A percentile compares a stretch with the other conserved stretches of the same genome.
Conservation (phyloP, 2,888 invertebrate species). For the Helleia helle region DNA sequence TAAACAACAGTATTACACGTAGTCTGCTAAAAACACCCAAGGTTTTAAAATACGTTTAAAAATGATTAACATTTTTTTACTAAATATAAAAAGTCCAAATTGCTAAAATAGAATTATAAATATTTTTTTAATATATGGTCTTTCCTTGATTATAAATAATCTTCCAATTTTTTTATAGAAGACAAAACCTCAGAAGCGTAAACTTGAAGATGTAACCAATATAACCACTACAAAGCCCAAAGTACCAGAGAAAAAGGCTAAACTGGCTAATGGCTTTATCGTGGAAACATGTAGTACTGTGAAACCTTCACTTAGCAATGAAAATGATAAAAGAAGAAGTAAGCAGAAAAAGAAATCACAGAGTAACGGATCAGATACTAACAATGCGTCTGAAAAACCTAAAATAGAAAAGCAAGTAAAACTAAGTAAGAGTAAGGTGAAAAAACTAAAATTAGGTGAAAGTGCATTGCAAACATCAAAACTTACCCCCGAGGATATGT, state of each 20-base stretch:
- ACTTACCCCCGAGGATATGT: constrained; percentile 58
- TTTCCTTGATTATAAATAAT: too few relatives aligned
- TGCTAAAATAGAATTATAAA: too few relatives aligned
- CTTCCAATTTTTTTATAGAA: constrained; percentile 1
- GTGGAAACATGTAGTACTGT: constrained; percentile 40
- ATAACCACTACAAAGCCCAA: constrained; percentile 13
- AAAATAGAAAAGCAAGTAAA: not conserved
- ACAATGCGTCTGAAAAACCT: not conserved
- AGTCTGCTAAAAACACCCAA: too few relatives aligned
- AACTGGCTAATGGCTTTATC: constrained; percentile 48
- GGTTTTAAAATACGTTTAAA: too few relatives aligned
- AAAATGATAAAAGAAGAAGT: constrained; percentile 20
- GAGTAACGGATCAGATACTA: not conserved
- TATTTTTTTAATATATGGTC: too few relatives aligned
- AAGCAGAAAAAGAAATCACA: constrained; percentile 15
- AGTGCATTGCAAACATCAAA: constrained; percentile 27
- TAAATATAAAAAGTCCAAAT: too few relatives aligned
- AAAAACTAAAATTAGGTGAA: constrained; percentile 45
- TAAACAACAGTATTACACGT: too few relatives aligned
- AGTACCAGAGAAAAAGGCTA: constrained; percentile 36
- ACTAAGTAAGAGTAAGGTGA: constrained; percentile 22
- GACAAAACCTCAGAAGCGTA: constrained; percentile 10
- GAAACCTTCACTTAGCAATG: constrained; percentile 40
- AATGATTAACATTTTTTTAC: too few relatives aligned
- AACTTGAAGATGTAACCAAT: constrained; percentile 14